Base-by-base conservation (phyloP, 2,888 invertebrate species). In the Chouioia cunea region DNA sequence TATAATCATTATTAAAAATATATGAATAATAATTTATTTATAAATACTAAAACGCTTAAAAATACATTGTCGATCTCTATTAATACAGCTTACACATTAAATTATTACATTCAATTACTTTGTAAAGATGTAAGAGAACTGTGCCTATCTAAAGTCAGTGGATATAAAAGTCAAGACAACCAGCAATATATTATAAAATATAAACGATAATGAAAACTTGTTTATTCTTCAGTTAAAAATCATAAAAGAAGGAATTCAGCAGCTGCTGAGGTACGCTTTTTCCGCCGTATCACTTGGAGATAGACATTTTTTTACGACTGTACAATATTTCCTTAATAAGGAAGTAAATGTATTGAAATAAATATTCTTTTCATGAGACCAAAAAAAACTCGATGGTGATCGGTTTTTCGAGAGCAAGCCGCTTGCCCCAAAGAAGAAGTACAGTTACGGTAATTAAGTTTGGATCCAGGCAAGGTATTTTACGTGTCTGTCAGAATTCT, bases 391-490 rank as follows among this genome's bases (percentile, higher is more conserved):
- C 15, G 64, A 47, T 48, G 64, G 58, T 58, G 63, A 67, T 67
- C 67, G 56, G 43, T 36, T 59, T 60, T 56, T 62, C 46, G 52
- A 44, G 65, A 58, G 58, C 36, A 14, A 22, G 20, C 27, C 23
- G 36, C 6, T 36, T 15, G 8, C 4, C 43, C 20, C 48, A 6
- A 36, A 8, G 20, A 46, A 46, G 50, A 60, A 65, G 63, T 72
- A 69, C 68, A 72, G 65, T 72, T 72, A 72, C 60, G n/a, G 52
- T 69, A 72, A 69, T 72, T 65, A 69, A 69, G 72, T 60, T 59
- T 47, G 52, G 47, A 18, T 57, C 58, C 43, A 53, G 20, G n/a
- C 16, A 20, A 54, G 46, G 65, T 68, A 67, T 68, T 62, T 73
- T 68, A 65, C 52, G 43, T 23, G 36, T 43, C 67, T 72, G 68